phyloP scores from a whole-genome alignment of 2,888 invertebrate genomes.

The Choreutis nemorana region DNA sequence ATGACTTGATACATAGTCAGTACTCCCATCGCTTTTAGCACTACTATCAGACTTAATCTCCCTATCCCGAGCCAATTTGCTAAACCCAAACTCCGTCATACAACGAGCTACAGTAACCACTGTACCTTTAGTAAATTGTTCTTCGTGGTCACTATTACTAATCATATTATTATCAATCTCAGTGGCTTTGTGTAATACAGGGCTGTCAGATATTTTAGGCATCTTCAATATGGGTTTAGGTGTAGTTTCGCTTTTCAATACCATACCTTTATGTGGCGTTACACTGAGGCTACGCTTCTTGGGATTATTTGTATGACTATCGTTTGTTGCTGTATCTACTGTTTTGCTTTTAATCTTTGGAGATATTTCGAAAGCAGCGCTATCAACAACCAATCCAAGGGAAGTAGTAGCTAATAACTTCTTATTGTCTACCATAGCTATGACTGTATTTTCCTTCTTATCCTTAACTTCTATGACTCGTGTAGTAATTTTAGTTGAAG shows the following conservation, averaged over 20 bases:
- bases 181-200: no score
- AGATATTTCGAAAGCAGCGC: conserved; percentile 7
- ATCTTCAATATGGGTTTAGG: conserved; percentile 39
- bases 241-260: conserved; percentile 30
- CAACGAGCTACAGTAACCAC: no score
- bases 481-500: neutral
- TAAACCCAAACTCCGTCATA: no score
- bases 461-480: conserved; percentile 17
- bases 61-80: no score
- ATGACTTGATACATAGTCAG: no score
- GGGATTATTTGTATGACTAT: neutral
- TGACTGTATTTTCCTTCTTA: conserved; percentile 34
- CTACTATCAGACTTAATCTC: no score
- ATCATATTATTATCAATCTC: no score
- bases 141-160: no score
- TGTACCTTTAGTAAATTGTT: no score
- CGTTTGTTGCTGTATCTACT: neutral
- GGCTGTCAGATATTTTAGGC: conserved; percentile 28
- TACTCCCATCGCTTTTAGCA: no score
- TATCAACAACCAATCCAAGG: conserved; percentile 40
- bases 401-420: conserved; percentile 34
- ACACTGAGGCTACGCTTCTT: neutral
- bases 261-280: no score
- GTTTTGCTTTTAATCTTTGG: neutral
- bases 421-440: conserved; percentile 39